Conservation (phyloP, 2,888 invertebrate species). For the Chloroclysta siterata region DNA sequence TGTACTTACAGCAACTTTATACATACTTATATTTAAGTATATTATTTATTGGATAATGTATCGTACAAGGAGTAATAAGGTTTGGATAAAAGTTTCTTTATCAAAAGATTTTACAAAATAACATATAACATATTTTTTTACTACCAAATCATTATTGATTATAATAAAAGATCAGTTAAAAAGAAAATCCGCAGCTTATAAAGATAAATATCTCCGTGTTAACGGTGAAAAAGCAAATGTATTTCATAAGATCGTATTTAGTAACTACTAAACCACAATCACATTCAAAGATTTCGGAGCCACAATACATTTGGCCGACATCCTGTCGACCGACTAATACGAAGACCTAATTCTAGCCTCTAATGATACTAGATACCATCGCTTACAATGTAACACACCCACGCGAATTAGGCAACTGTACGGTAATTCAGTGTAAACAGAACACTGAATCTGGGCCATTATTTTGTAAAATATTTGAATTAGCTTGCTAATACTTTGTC, state of each 20-base stretch:
- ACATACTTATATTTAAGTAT: too few relatives aligned
- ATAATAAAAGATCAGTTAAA: too few relatives aligned
- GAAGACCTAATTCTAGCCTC: slow-evolving; percentile 2
- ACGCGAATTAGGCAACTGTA: slow-evolving; percentile 2
- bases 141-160: too few relatives aligned
- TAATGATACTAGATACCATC: slow-evolving; percentile 2
- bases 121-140: too few relatives aligned
- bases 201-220: too few relatives aligned
- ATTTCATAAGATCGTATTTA: neutral
- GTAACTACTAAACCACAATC: neutral
- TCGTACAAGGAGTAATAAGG: too few relatives aligned
- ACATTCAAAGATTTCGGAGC: neutral
- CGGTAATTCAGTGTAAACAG: neutral
- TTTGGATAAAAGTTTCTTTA: too few relatives aligned
- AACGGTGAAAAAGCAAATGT: neutral
- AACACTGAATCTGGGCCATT: neutral
- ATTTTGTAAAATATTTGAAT: slow-evolving; percentile 1
- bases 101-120: too few relatives aligned
- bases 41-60: too few relatives aligned
- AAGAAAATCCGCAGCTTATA: too few relatives aligned
- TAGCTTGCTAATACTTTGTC: neutral
- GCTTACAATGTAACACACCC: slow-evolving; percentile 3
- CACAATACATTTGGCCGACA: neutral
- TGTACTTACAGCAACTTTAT: too few relatives aligned
- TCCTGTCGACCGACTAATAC: slow-evolving; percentile 1